Percentiles rank a stretch among this genome's conserved stretches.
These are phyloP conservation scores for Lerista edwardsae DNA, from an alignment of 2,797 vertebrate genomes.

Conservation along the genomic window DNA sequence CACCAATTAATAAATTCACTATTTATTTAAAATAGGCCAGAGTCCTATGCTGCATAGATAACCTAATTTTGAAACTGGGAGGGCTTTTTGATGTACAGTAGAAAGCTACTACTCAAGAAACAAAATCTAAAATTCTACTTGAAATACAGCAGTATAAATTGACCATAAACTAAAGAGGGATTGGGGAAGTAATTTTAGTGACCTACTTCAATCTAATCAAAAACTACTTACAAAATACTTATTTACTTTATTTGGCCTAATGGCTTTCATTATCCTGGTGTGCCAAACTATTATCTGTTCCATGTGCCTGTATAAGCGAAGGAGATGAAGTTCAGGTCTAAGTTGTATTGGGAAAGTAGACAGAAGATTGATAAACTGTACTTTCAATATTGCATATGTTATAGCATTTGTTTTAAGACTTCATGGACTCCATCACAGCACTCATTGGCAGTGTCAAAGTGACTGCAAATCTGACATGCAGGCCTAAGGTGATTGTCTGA, in stretches of 20 bases:
- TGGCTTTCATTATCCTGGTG: background rate
- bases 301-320: background rate
- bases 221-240: background rate
- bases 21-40: too few relatives aligned
- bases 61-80: too few relatives aligned
- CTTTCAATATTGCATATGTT: background rate
- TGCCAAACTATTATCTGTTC: background rate
- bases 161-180: background rate
- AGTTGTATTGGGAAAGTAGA: background rate
- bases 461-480: background rate
- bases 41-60: too few relatives aligned
- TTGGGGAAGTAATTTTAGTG: background rate
- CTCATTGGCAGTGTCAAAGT: too few relatives aligned
- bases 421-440: background rate
- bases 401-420: background rate
- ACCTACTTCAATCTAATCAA: background rate
- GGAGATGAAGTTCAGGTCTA: background rate
- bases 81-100: too few relatives aligned
- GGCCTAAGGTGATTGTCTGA: too few relatives aligned
- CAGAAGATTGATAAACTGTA: background rate
- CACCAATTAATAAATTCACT: too few relatives aligned
- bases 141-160: background rate
- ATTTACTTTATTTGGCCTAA: background rate
- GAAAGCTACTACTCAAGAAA: too few relatives aligned
- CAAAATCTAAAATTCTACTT: background rate